Evolutionary conservation across 2,797 vertebrate species (phyloP).

Genomic region (Karalla daura): DNA sequence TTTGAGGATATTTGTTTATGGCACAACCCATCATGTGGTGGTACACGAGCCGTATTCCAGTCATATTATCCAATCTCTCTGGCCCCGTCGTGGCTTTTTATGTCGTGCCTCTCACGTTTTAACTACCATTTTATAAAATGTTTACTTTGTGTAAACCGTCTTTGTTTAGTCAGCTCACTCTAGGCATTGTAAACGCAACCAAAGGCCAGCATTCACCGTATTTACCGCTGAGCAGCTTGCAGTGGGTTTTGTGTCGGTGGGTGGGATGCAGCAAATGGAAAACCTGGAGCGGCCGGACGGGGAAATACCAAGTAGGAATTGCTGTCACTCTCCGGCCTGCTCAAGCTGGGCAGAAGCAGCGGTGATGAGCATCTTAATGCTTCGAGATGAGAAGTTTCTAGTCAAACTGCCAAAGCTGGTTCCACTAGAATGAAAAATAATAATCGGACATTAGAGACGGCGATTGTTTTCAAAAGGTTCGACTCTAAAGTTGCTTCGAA

Average conservation of each 20-base stretch:
- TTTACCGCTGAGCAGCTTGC: conserved; percentile 34
- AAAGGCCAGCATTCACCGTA: conserved; percentile 22
- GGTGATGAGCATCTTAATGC: neutral
- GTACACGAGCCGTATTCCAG: too few relatives aligned
- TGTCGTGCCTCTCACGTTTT: too few relatives aligned
- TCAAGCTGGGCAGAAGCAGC: neutral
- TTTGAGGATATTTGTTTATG: too few relatives aligned
- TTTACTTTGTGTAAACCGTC: neutral
- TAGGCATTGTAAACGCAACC: conserved; percentile 10
- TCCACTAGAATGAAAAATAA: neutral
- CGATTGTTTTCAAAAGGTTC: too few relatives aligned
- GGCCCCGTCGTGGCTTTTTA: neutral
- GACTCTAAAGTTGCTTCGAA: too few relatives aligned
- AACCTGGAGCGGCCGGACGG: conserved; percentile 17
- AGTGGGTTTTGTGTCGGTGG: conserved; percentile 37
- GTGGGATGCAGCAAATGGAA: conserved; percentile 39
- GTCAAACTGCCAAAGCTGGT: neutral
- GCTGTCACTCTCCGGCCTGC: neutral
- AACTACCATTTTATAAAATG: too few relatives aligned
- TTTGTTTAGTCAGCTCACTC: neutral
- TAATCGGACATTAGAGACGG: too few relatives aligned
- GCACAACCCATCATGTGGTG: too few relatives aligned
- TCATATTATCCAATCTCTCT: too few relatives aligned
- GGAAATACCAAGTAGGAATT: conserved; percentile 9
- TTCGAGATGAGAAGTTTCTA: neutral